Base-by-base conservation (phyloP, 2,888 invertebrate genomes). In the Portevinia maculata region DNA sequence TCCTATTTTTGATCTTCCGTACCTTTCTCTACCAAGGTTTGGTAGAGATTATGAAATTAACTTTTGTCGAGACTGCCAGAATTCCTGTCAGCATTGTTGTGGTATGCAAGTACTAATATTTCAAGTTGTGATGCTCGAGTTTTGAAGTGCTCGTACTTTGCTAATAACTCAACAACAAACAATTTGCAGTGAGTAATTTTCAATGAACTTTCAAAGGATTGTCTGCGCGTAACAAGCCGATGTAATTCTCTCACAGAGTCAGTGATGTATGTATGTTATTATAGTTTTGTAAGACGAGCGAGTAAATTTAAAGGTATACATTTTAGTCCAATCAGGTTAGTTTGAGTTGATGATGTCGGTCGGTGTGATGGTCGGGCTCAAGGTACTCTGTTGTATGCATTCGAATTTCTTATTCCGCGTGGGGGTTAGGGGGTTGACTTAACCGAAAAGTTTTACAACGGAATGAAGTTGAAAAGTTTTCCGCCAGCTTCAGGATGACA, bases 91-190 rank as follows among this genome's bases (percentile, higher is more conserved):
- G 52, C 34, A 41, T 17, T 52, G 34, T 44, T 30, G 67, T 67
- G 39, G n/a, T 13, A 21, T 34, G 55, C 6, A 19, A 34, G 24
- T 41, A 53, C 21, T 48, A 48, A 50, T 60, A 37, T 48, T 57
- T 57, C 37, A 57, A 57, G 48, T 57, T 24, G 24, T 24, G 24
- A 5, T 24, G 24, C n/a, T 19, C 13, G 21, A 15, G 11, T 13
- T 41, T 19, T 59, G 7, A 11, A 53, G 52, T 2, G 41, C 30
- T 41, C 11, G 28, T 62, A 34, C 55, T 24, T 7, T 17, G 59
- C 57, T 74, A 74, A 74, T 74, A 74, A 57, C 57, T 65, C 41
- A 57, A 48, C 24, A 52, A 44, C 50, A 55, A 59, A 50, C 41
- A 59, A 74, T 32, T 57, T 74, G 28, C 28, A 30, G 37, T 11